Percentiles rank a stretch among this genome's conserved stretches.
Conservation (phyloP, 2,113 vertebrate species). For the Seriola quinqueradiata region DNA sequence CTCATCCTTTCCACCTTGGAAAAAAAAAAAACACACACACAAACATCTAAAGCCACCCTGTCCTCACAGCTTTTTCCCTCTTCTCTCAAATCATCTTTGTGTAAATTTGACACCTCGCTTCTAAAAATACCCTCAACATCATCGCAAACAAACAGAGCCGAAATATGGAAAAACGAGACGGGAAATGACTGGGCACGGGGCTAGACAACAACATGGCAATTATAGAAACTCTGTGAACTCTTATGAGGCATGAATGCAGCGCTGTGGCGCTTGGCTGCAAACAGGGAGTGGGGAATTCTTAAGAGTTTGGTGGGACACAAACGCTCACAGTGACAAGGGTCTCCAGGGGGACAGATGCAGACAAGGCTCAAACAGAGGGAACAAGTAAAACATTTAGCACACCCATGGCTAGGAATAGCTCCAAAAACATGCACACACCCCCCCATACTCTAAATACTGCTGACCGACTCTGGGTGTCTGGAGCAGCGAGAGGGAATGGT, state of each 20-base stretch:
- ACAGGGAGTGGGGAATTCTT: slow-evolving; percentile 23
- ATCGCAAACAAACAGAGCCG: not conserved
- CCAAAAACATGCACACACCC: not conserved
- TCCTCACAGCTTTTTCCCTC: slow-evolving; percentile 2
- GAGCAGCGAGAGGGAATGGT: not conserved
- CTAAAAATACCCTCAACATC: slow-evolving; percentile 37
- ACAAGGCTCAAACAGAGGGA: slow-evolving; percentile 44
- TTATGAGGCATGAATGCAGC: not conserved
- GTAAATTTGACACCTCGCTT: not conserved
- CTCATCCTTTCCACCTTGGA: slow-evolving; percentile 8
- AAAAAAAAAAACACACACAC: slow-evolving; percentile 16
- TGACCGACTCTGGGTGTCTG: not conserved
- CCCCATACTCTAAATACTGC: not conserved
- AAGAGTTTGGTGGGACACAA: slow-evolving; percentile 46
- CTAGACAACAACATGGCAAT: not conserved
- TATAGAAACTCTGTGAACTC: slow-evolving; percentile 30
- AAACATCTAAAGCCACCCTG: not conserved
- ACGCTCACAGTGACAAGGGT: slow-evolving; percentile 6
- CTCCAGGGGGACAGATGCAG: slow-evolving; percentile 19
- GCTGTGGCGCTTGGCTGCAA: not conserved
- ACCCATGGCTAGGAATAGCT: slow-evolving; percentile 17
- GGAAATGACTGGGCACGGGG: not conserved
- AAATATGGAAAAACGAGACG: not conserved
- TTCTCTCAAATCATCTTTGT: not conserved
- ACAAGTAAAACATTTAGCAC: slow-evolving; percentile 45